phyloP scores from a whole-genome alignment of 2,888 invertebrate species.

The Carpatolechia fugitivella region DNA sequence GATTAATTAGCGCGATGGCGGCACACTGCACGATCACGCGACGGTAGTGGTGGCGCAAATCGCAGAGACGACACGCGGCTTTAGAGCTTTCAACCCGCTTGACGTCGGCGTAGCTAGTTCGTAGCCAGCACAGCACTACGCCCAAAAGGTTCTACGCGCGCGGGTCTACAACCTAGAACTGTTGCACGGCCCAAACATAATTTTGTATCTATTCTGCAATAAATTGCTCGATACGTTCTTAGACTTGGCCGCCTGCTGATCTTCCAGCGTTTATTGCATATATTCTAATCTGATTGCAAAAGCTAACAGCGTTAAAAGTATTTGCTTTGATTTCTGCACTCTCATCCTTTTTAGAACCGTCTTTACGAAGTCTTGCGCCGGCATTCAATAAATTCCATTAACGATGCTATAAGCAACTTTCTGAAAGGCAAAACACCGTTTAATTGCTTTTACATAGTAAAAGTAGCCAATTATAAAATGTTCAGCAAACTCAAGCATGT shows the following conservation, averaged over 20 bases:
- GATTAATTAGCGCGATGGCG: conserved; percentile 52
- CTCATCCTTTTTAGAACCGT: neutral
- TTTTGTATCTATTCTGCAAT: conserved; percentile 45
- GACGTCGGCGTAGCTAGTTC: neutral
- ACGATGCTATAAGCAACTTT: conserved; percentile 1
- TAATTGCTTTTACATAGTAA: conserved; percentile 37
- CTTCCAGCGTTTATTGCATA: neutral
- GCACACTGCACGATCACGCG: conserved; percentile 48
- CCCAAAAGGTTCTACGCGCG: conserved; percentile 21
- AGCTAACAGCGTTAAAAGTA: neutral
- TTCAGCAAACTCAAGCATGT: conserved; percentile 35
- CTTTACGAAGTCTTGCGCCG: neutral
- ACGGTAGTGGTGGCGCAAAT: conserved; percentile 33
- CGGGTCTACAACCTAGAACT: conserved; percentile 70
- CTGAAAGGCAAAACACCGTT: conserved; percentile 12
- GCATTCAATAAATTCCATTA: conserved; percentile 5
- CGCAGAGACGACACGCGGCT: conserved; percentile 1
- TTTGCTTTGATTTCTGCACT: neutral
- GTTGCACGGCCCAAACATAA: conserved; percentile 61
- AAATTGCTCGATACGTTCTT: conserved; percentile 4
- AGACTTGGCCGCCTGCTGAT: neutral
- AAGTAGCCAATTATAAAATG: conserved; percentile 43
- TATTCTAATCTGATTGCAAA: neutral
- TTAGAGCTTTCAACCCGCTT: neutral
- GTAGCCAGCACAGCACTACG: neutral